These are phyloP conservation scores for Podarcis lilfordi DNA, from an alignment of 2,797 vertebrate genomes.

Conservation along the genomic window DNA sequence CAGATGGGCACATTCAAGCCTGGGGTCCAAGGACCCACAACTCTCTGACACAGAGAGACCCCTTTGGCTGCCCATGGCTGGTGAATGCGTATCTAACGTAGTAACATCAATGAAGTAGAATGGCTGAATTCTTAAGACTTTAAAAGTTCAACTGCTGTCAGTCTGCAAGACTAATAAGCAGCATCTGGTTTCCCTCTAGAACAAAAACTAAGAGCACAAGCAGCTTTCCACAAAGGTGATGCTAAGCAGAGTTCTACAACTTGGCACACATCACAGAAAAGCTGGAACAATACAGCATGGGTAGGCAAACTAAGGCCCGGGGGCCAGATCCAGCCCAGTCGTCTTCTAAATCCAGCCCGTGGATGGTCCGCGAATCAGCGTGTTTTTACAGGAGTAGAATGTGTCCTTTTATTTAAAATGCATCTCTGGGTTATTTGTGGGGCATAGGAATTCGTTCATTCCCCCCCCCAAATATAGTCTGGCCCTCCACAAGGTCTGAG, in stretches of 20 bases:
- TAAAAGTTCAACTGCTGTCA: not conserved
- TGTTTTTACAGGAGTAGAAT: no score
- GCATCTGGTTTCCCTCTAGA: not conserved
- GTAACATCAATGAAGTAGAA: not conserved
- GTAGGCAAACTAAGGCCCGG: no score
- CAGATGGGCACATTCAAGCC: no score
- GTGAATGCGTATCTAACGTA: not conserved
- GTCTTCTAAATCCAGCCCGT: no score
- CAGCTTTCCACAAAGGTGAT: not conserved
- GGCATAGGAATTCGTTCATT: no score
- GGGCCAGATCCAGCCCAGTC: no score
- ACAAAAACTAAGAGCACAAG: not conserved
- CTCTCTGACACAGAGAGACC: not conserved
- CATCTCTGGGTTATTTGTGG: no score
- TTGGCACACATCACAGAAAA: not conserved
- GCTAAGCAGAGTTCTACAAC: not conserved
- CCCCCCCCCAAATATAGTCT: no score
- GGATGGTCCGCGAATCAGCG: accelerated
- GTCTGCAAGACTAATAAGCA: not conserved
- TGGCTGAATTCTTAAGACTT: not conserved
- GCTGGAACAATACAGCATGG: not conserved
- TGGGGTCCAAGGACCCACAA: no score
- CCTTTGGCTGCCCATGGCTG: not conserved
- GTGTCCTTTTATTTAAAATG: no score
- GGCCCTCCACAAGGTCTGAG: no score